Percentiles rank a stretch among this genome's conserved stretches.
phyloP scores from a whole-genome alignment of 2,113 vertebrate species.

The Erpornis zantholeuca region DNA sequence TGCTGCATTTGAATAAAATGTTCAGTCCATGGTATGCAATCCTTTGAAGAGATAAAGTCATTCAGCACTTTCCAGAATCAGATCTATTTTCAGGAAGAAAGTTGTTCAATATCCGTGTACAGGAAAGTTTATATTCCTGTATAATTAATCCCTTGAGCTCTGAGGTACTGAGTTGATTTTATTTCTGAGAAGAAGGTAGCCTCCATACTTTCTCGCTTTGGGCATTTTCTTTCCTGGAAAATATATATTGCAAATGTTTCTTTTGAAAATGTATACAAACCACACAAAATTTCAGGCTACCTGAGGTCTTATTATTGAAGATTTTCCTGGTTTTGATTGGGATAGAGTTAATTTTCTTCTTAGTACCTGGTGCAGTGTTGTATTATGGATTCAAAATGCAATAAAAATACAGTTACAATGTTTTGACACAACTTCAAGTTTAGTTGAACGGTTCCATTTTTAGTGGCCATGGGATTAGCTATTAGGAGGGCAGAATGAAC shows the following conservation, averaged over 20 bases:
- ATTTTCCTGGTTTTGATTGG: background rate
- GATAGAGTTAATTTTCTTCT: background rate
- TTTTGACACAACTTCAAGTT: background rate
- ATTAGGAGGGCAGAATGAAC: background rate
- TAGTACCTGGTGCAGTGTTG: background rate
- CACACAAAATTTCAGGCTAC: background rate
- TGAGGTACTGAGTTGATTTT: background rate
- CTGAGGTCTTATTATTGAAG: background rate
- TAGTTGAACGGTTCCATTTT: background rate
- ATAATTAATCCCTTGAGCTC: background rate
- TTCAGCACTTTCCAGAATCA: background rate
- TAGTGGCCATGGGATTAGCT: background rate
- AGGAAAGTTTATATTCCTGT: background rate
- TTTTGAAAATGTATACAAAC: background rate
- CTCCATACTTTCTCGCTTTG: background rate
- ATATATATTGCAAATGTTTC: background rate
- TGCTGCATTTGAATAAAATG: background rate
- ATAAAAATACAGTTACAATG: background rate
- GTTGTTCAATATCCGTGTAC: background rate
- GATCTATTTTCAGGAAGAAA: slow-evolving; percentile 12
- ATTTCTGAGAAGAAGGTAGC: background rate
- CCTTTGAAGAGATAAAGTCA: background rate
- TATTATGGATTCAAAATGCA: background rate
- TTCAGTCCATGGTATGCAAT: background rate
- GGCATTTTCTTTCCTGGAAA: background rate